Conservation (phyloP, 2,113 vertebrate genomes). For the Illadopsis cleaveri region DNA sequence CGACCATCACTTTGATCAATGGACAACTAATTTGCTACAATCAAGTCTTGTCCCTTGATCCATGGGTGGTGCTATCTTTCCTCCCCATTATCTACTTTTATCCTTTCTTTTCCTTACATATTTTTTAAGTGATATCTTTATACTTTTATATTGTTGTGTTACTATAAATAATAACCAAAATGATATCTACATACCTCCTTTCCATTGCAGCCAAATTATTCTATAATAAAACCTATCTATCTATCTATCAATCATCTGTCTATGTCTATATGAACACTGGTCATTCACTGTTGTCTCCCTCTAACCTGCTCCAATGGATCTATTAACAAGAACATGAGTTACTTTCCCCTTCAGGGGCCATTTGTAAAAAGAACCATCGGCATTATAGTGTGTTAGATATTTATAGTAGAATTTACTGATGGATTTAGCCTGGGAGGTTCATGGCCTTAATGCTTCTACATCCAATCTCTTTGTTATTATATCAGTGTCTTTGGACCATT, state of each 20-base stretch:
- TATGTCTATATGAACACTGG: not conserved
- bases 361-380: not conserved
- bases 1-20: fast-evolving
- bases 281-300: not conserved
- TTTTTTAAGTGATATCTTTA: not conserved
- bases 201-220: not conserved
- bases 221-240: not conserved
- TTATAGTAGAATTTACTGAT: not conserved
- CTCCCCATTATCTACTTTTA: not conserved
- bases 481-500: not conserved
- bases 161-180: not conserved
- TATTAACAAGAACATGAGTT: not conserved
- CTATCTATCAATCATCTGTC: not conserved
- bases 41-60: not conserved
- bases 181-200: not conserved
- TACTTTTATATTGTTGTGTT: not conserved
- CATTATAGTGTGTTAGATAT: not conserved
- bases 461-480: not conserved
- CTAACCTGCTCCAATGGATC: not conserved
- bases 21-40: not conserved
- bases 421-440: not conserved
- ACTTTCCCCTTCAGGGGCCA: fast-evolving
- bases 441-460: not conserved
- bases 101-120: not conserved
- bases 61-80: not conserved